Percentiles rank a stretch among this genome's conserved stretches.
Evolutionary conservation across 1,140 invertebrate genomes (phyloP).

Genomic region (Drosophila nigrodunni): DNA sequence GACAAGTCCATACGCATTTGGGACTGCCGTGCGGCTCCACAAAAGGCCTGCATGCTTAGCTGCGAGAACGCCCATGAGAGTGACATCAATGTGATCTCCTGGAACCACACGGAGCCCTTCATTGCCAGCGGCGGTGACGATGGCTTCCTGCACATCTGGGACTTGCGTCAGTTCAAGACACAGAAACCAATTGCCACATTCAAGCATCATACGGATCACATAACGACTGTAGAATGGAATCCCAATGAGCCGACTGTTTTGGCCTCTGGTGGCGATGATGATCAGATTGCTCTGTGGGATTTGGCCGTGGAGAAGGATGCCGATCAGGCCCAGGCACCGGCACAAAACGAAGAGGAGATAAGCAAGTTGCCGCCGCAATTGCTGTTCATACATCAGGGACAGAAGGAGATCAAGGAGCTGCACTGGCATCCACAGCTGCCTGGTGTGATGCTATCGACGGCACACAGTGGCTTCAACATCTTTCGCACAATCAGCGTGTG

Average conservation of each 20-base stretch:
- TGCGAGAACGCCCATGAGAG: constrained; percentile 93
- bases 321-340: constrained; percentile 86
- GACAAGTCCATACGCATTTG: constrained; percentile 96
- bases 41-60: constrained; percentile 97
- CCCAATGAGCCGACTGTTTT: constrained; percentile 96
- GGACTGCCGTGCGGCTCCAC: constrained; percentile 93
- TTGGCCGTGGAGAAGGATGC: constrained; percentile 94
- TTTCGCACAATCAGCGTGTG: constrained; percentile 99
- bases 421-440: constrained; percentile 99
- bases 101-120: constrained; percentile 96
- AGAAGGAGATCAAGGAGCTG: constrained; percentile 98
- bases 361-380: constrained; percentile 96
- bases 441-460: constrained; percentile 97
- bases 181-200: constrained; percentile 94
- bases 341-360: constrained; percentile 77
- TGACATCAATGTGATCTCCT: constrained; percentile 99
- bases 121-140: constrained; percentile 98
- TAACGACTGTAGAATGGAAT: constrained; percentile 99
- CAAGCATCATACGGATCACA: constrained; percentile 96
- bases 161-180: constrained; percentile 94
- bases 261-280: constrained; percentile 96
- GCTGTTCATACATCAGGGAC: constrained; percentile 99
- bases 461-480: constrained; percentile 97
- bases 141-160: constrained; percentile 97
- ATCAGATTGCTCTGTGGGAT: constrained; percentile 99